Conservation (phyloP, 2,113 vertebrate species). For the Ammodytes dubius region DNA sequence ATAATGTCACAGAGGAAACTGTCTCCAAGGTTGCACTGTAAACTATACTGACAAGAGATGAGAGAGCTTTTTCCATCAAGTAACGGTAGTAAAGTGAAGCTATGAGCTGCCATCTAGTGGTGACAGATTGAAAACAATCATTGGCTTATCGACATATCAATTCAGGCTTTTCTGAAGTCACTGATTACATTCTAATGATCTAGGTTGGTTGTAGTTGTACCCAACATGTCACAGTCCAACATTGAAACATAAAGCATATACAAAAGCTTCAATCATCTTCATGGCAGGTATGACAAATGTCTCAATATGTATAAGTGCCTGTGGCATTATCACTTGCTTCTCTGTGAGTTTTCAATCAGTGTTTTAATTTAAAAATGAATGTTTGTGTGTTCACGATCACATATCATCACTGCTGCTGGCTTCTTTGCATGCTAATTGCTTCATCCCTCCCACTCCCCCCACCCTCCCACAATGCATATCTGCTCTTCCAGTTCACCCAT, state of each 20-base stretch:
- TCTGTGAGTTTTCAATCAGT: constrained; percentile 42
- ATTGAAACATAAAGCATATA: constrained; percentile 1
- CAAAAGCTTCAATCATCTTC: constrained; percentile 23
- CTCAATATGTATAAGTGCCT: constrained; percentile 31
- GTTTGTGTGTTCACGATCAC: constrained; percentile 62
- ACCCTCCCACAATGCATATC: constrained; percentile 54
- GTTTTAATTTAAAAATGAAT: constrained; percentile 40
- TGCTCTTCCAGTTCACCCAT: constrained; percentile 17
- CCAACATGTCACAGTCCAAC: neutral
- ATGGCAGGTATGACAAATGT: constrained; percentile 30
- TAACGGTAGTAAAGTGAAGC: neutral
- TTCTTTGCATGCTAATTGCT: constrained; percentile 64
- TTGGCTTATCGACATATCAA: neutral
- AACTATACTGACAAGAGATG: constrained; percentile 28
- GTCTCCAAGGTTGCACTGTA: constrained; percentile 20
- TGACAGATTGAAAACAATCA: neutral
- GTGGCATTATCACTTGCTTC: constrained; percentile 80
- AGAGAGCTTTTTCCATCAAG: neutral
- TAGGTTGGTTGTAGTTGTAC: neutral
- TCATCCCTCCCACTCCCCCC: constrained; percentile 30
- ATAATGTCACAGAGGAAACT: constrained; percentile 79
- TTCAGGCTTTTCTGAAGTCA: neutral
- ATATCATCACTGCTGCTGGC: constrained; percentile 43
- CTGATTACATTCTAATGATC: constrained; percentile 1
- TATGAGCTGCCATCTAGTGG: constrained; percentile 76